A percentile compares a stretch with the other conserved stretches of the same genome.
Conservation (phyloP, 1,140 invertebrate genomes). For the Camponotus floridanus region DNA sequence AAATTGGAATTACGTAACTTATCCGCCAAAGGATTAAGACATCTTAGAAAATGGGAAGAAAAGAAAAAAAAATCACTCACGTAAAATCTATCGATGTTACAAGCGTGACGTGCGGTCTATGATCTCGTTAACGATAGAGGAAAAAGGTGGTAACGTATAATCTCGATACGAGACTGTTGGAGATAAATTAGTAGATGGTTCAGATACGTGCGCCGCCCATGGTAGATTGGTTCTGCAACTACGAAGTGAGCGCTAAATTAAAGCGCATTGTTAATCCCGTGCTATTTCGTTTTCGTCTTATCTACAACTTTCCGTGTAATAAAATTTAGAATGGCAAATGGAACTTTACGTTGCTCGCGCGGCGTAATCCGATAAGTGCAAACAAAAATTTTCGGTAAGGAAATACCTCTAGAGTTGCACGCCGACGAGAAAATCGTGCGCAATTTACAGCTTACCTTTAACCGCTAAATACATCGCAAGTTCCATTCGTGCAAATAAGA, state of each 20-base stretch:
- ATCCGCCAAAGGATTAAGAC: constrained; percentile 13
- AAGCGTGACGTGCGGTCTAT: constrained; percentile 26
- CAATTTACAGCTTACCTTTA: neutral
- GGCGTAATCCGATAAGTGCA: constrained; percentile 1
- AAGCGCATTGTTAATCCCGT: constrained; percentile 58
- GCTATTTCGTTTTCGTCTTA: constrained; percentile 34
- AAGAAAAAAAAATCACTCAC: constrained; percentile 3
- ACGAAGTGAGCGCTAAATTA: constrained; percentile 40
- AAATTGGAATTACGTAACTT: constrained; percentile 41
- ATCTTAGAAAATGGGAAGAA: too few species aligned
- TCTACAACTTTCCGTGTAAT: constrained; percentile 11
- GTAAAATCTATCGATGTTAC: constrained; percentile 41
- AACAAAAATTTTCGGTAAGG: constrained; percentile 10
- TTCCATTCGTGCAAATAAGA: neutral
- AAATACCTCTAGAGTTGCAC: neutral
- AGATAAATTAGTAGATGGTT: constrained; percentile 67
- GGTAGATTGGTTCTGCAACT: constrained; percentile 56
- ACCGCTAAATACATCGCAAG: neutral
- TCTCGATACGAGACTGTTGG: constrained; percentile 51
- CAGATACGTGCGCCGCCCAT: constrained; percentile 32
- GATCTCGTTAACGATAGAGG: constrained; percentile 70
- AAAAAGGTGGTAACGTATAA: constrained; percentile 45
- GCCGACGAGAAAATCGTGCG: neutral
- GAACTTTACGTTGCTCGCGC: neutral
- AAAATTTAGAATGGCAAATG: constrained; percentile 29